Evolutionary conservation across 2,113 vertebrate species (phyloP).

Genomic region (Takifugu flavidus): DNA sequence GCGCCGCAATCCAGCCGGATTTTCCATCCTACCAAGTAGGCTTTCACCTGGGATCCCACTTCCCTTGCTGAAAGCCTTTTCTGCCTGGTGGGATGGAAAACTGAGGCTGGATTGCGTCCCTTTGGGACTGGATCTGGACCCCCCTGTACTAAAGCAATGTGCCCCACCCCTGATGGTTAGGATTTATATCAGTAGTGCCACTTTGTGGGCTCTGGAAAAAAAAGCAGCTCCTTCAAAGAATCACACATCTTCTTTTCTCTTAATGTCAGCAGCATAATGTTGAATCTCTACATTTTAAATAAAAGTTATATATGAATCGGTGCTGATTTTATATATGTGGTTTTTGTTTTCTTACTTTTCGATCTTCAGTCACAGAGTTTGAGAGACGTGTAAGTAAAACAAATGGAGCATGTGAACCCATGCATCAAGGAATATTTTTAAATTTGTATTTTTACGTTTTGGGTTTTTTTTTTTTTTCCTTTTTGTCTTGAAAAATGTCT

Average conservation of each 20-base stretch:
- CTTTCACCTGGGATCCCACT: too few species aligned
- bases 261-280: conserved; percentile 98
- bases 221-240: conserved; percentile 91
- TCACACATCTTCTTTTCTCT: conserved; percentile 60
- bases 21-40: too few species aligned
- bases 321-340: conserved; percentile 99
- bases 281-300: conserved; percentile 99
- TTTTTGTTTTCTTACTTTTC: conserved; percentile 93
- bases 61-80: too few species aligned
- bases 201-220: conserved; percentile 95
- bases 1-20: too few species aligned
- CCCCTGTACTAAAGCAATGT: conserved; percentile 78
- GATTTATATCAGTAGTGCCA: conserved; percentile 90
- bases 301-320: conserved; percentile 99
- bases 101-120: too few species aligned
- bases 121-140: not conserved
- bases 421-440: conserved; percentile 99
- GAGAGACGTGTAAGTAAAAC: conserved; percentile 97
- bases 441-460: conserved; percentile 96
- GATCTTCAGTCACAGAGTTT: conserved; percentile 96
- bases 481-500: conserved; percentile 97
- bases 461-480: conserved; percentile 69
- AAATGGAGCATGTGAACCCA: conserved; percentile 90
- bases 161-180: conserved; percentile 58
- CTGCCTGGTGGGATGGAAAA: too few species aligned